phyloP scores from a whole-genome alignment of 2,888 invertebrate species.

The Polydesmus complanatus region DNA sequence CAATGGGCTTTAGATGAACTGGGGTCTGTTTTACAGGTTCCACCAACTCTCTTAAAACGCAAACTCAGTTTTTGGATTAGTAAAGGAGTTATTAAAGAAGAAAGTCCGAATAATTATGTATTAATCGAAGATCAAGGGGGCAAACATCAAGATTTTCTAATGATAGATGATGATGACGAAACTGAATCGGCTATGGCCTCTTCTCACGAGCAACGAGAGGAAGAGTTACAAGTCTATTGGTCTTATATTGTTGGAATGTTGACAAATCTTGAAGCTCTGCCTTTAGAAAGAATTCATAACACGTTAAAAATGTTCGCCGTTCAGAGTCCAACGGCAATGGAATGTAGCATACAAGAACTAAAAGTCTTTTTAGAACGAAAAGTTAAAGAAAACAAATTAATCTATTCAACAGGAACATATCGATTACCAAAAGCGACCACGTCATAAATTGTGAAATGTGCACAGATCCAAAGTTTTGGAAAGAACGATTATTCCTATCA shows the following conservation, averaged over 20 bases:
- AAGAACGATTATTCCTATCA: no score
- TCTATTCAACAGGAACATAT: conserved; percentile 74
- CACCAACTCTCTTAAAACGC: conserved; percentile 64
- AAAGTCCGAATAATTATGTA: conserved; percentile 30
- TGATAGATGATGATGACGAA: conserved; percentile 71
- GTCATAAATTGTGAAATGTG: no score
- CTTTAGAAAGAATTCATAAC: conserved; percentile 82
- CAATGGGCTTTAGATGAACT: conserved; percentile 79
- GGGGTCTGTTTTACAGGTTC: conserved; percentile 71
- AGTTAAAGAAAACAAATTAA: conserved; percentile 75
- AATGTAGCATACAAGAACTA: conserved; percentile 75
- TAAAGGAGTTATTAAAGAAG: conserved; percentile 42
- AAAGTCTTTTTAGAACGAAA: conserved; percentile 81
- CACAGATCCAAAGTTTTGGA: no score
- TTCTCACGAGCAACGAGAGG: conserved; percentile 82
- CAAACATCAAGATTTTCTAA: conserved; percentile 27
- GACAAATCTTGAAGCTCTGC: conserved; percentile 80
- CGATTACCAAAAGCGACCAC: conserved; percentile 54
- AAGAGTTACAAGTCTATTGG: conserved; percentile 89
- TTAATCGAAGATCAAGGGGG: conserved; percentile 32
- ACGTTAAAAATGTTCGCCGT: conserved; percentile 95
- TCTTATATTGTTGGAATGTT: conserved; percentile 94
- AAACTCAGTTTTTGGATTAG: conserved; percentile 89
- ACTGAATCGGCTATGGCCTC: conserved; percentile 88
- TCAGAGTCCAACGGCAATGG: conserved; percentile 71